Percentiles rank a stretch among this genome's conserved stretches.
Conservation (phyloP, 2,888 invertebrate genomes). For the Mesoligia furuncula region DNA sequence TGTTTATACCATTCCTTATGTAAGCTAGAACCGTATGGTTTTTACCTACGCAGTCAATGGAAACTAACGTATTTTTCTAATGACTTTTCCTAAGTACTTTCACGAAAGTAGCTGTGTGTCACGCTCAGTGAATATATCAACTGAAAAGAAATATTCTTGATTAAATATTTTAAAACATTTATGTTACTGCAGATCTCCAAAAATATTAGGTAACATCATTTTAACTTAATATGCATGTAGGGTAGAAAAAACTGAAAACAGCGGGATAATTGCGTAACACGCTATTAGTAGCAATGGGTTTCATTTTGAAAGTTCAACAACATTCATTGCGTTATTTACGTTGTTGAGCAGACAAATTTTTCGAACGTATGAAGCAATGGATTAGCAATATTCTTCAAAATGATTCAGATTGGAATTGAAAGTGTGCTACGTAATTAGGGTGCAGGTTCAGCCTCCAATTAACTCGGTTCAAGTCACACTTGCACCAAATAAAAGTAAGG, state of each 20-base stretch:
- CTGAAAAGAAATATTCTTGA: neutral
- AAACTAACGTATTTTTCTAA: slow-evolving; percentile 12
- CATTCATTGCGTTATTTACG: too few species aligned
- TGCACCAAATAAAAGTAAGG: neutral
- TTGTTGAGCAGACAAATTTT: neutral
- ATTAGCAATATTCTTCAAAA: neutral
- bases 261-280: too few species aligned
- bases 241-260: neutral
- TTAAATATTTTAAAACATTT: neutral
- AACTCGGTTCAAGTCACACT: neutral
- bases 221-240: neutral
- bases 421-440: neutral
- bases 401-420: neutral
- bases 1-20: slow-evolving; percentile 11
- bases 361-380: neutral
- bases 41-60: slow-evolving; percentile 2
- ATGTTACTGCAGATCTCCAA: neutral
- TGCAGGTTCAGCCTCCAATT: neutral
- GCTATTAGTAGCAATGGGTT: too few species aligned
- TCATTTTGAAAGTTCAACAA: too few species aligned
- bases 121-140: neutral
- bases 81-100: slow-evolving; percentile 10
- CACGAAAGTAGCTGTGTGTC: neutral
- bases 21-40: slow-evolving; percentile 8
- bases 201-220: neutral